Evolutionary conservation across 30 jellyfish, hydroid and myxozoan species (phyloP), one percentile per base, ranked within the genome.

Genomic region (Aurelia sp.): DNA sequence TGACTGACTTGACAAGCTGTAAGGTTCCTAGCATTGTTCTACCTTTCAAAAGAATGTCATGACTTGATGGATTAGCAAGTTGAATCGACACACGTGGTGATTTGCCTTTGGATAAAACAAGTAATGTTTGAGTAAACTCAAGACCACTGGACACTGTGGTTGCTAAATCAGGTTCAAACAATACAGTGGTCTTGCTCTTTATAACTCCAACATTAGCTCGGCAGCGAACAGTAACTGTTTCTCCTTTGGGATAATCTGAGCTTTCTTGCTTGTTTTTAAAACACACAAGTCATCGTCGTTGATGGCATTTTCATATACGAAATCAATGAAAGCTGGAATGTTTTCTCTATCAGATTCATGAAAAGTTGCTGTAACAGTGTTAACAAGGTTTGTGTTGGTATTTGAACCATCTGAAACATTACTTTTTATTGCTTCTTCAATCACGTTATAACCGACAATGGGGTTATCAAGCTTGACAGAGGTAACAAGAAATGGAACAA

Each of bases 251-350:
- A 62, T 57, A 31, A 72, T 35, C 66, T 72, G 82, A 41, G 82
- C 66, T 40, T 72, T 72, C 66, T 10, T 72, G 20, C 67, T 72
- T 40, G 67, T 30, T 40, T 72, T 72, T 41, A 72, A 72, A 51
- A 40, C 53, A 72, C 82, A 41, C 59, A 72, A 72, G 82, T 72
- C 66, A n/a, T 40, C 82, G 35, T 72, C 67, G 27, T 72, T 72
- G 27, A 35, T 72, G 82, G 82, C 82, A 72, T 4, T 72, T 30
- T 44, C 66, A 41, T 72, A 72, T 1, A 72, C 82, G 3, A 72
- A 72, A 41, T 72, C 82, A 41, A 72, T 44, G 82, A 30, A 72
- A 72, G 82, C 65, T 7, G 82, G 65, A n/a, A 22, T 67, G 73
- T 62, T 62, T 11, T 62, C 73, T 62, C 41, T 62, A 62, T 17